Evolutionary conservation across 2,888 invertebrate species (phyloP), one percentile per base, ranked within the genome.

Genomic region (Agrochola lota): DNA sequence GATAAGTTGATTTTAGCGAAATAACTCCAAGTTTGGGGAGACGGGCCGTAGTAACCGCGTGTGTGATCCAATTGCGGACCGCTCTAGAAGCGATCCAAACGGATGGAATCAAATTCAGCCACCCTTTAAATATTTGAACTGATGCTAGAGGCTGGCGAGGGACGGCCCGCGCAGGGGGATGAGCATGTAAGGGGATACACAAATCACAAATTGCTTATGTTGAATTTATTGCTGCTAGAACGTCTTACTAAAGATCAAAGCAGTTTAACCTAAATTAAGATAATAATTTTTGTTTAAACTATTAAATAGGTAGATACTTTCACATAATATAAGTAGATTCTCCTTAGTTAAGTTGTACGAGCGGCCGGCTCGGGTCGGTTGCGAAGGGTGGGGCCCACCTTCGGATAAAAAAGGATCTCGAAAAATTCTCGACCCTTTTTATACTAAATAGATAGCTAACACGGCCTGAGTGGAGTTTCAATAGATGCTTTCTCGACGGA

Each of bases 391-490:
- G 91, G 89, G 83, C 88, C 94, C 94, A 91, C 94, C 94, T 92
- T 86, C 92, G 94, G 95, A 94, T 95, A 96, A 96, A 96, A 96
- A 96, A 95, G 95, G 95, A 95, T 95, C 95, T 94, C 91, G 92
- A 94, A 94, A 95, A 95, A 93, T 93, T 94, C 95, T 95, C 95
- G 96, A 95, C 95, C 96, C 96, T 96, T 96, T 96, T 96, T 96
- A 96, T 96, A 96, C 96, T 96, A 96, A 96, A 96, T 95, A 96
- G 96, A 96, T 96, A 96, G 96, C 95, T 96, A 96, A 96, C 96
- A 95, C 96, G 95, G 95, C 93, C 96, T 96, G 96, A 96, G 96
- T 96, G 96, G 96, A 96, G 96, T 95, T 96, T 96, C 96, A 96
- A 96, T 96, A 95, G 96, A 96, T 95, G 96, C 96, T 96, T 95